phyloP scores from a whole-genome alignment of 1,140 invertebrate genomes.

The Chrysopa pallens region DNA sequence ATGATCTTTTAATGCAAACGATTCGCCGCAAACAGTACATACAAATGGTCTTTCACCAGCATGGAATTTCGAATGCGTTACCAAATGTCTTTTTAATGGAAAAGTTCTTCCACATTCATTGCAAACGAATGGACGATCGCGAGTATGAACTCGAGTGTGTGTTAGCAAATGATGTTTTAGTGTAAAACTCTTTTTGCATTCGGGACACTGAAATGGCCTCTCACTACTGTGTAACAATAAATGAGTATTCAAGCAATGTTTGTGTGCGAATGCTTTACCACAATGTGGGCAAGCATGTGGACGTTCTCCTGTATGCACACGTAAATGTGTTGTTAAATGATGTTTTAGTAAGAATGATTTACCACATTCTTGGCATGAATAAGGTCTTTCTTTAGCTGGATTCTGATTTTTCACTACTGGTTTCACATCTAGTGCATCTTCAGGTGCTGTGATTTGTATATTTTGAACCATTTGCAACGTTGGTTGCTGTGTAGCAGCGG shows the following conservation, averaged over 20 bases:
- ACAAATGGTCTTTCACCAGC: constrained; percentile 73
- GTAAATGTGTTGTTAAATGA: constrained; percentile 59
- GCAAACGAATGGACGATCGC: constrained; percentile 65
- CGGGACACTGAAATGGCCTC: constrained; percentile 60
- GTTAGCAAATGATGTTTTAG: constrained; percentile 63
- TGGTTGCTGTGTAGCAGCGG: constrained; percentile 9
- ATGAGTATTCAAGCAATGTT: constrained; percentile 69
- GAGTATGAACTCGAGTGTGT: constrained; percentile 53
- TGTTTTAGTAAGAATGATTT: constrained; percentile 69
- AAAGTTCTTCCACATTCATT: constrained; percentile 64
- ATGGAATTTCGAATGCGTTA: constrained; percentile 72
- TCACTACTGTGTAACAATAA: constrained; percentile 61
- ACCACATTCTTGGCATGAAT: constrained; percentile 62
- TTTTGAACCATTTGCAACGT: constrained; percentile 11
- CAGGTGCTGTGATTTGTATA: constrained; percentile 2
- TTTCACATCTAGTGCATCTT: constrained; percentile 1
- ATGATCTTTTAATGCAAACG: constrained; percentile 68
- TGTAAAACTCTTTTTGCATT: constrained; percentile 76
- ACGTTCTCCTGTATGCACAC: constrained; percentile 62
- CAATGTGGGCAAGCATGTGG: constrained; percentile 70
- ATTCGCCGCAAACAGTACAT: constrained; percentile 73
- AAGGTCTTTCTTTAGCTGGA: constrained; percentile 48
- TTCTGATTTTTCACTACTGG: constrained; percentile 8
- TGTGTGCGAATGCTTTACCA: constrained; percentile 70
- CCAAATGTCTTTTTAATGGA: constrained; percentile 61